These are phyloP conservation scores for Biston stratarius DNA, from an alignment of 2,888 invertebrate species.

Conservation along the genomic window DNA sequence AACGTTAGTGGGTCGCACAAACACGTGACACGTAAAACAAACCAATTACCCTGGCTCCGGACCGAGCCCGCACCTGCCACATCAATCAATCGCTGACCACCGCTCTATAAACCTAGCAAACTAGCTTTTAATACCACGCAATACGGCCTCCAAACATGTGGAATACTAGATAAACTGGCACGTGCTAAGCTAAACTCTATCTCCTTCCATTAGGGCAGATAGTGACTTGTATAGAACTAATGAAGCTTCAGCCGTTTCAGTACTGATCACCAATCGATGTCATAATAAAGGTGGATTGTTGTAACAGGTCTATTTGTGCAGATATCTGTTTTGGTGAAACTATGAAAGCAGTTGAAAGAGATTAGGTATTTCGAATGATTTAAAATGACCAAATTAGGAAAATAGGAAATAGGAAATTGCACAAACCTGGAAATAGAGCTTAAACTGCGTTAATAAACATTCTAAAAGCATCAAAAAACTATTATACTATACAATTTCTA, in stretches of 20 bases:
- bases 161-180: not conserved
- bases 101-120: conserved; percentile 13
- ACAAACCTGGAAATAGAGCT: not conserved
- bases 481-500: too few relatives aligned
- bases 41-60: conserved; percentile 42
- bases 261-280: conserved; percentile 28
- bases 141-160: conserved; percentile 10
- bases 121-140: conserved; percentile 16
- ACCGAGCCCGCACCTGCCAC: conserved; percentile 42
- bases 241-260: conserved; percentile 25
- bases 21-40: conserved; percentile 44
- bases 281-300: conserved; percentile 27
- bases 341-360: not conserved
- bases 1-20: conserved; percentile 41
- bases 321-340: conserved; percentile 14
- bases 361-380: not conserved
- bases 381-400: not conserved
- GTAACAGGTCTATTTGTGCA: conserved; percentile 21
- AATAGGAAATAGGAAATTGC: too few relatives aligned
- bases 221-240: not conserved
- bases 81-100: conserved; percentile 43
- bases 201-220: conserved; percentile 1
- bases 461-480: too few relatives aligned
- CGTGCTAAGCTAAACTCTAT: conserved; percentile 5
- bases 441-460: too few relatives aligned